Percentiles rank a stretch among this genome's conserved stretches.
These are phyloP conservation scores for Xestobium rufovillosum DNA, from an alignment of 2,888 invertebrate species.

Conservation along the genomic window DNA sequence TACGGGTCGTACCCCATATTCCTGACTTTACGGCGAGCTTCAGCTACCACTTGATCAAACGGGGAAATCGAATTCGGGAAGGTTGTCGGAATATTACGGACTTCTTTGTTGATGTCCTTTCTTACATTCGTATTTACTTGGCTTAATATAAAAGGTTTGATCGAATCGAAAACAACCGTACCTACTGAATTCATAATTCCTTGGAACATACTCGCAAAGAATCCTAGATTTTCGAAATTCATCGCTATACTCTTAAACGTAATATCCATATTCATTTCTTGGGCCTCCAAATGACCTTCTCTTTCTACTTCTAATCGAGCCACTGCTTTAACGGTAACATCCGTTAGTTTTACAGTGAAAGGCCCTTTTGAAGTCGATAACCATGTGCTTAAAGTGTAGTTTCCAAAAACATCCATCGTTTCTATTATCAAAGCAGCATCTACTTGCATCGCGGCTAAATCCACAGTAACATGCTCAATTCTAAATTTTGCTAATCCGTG, in stretches of 20 bases:
- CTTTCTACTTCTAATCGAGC: slow-evolving; percentile 65
- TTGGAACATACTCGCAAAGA: slow-evolving; percentile 58
- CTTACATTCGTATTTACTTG: slow-evolving; percentile 71
- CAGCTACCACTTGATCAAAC: slow-evolving; percentile 73
- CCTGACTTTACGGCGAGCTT: slow-evolving; percentile 61
- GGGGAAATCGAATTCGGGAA: slow-evolving; percentile 83
- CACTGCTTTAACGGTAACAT: slow-evolving; percentile 60
- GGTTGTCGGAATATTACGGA: slow-evolving; percentile 61
- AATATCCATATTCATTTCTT: slow-evolving; percentile 73
- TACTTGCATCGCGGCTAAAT: slow-evolving; percentile 70
- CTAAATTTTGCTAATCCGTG: slow-evolving; percentile 74
- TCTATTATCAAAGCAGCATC: slow-evolving; percentile 65
- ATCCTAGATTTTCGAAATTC: slow-evolving; percentile 76
- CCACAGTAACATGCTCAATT: slow-evolving; percentile 60
- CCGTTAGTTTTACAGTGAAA: slow-evolving; percentile 66
- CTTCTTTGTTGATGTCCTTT: slow-evolving; percentile 64
- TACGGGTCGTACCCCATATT: slow-evolving; percentile 67
- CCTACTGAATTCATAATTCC: slow-evolving; percentile 77
- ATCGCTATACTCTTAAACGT: slow-evolving; percentile 67
- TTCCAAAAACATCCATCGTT: slow-evolving; percentile 61
- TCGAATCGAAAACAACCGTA: slow-evolving; percentile 73
- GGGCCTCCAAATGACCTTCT: slow-evolving; percentile 68
- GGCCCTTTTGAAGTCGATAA: slow-evolving; percentile 65
- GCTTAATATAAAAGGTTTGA: slow-evolving; percentile 75
- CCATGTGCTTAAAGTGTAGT: slow-evolving; percentile 65